Percentiles rank a stretch among this genome's conserved stretches.
Evolutionary conservation across 2,113 vertebrate genomes (phyloP).

Genomic region (Gnathonemus echidnorhynchus): DNA sequence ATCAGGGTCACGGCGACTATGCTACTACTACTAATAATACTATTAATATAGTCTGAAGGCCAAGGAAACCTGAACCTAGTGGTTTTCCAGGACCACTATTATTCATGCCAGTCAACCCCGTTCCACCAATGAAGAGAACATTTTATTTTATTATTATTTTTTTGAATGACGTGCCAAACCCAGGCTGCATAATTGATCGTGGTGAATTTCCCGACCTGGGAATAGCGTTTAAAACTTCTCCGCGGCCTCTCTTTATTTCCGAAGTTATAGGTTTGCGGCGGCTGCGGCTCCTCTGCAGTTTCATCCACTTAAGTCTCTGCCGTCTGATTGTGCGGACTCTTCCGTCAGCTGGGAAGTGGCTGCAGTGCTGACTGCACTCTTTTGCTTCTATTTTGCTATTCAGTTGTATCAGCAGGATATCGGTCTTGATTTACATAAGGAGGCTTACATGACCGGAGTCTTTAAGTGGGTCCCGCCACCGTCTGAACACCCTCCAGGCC

Average conservation of each 20-base stretch:
- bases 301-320: neutral
- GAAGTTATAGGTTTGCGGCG: neutral
- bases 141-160: neutral
- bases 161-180: neutral
- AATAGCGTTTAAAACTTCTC: neutral
- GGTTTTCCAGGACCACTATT: neutral
- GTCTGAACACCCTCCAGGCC: neutral
- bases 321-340: neutral
- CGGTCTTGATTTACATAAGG: neutral
- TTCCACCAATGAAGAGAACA: neutral
- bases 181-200: neutral
- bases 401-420: neutral
- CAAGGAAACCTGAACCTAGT: neutral
- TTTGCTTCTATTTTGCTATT: conserved; percentile 2
- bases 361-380: neutral
- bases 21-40: neutral
- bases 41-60: neutral
- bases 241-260: neutral
- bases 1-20: neutral
- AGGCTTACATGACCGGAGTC: neutral
- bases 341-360: neutral
- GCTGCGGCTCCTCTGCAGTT: neutral
- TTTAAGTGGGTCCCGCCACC: neutral
- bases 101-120: neutral
- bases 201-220: neutral